phyloP scores from a whole-genome alignment of 2,113 vertebrate species.

The Malaclemys terrapin region DNA sequence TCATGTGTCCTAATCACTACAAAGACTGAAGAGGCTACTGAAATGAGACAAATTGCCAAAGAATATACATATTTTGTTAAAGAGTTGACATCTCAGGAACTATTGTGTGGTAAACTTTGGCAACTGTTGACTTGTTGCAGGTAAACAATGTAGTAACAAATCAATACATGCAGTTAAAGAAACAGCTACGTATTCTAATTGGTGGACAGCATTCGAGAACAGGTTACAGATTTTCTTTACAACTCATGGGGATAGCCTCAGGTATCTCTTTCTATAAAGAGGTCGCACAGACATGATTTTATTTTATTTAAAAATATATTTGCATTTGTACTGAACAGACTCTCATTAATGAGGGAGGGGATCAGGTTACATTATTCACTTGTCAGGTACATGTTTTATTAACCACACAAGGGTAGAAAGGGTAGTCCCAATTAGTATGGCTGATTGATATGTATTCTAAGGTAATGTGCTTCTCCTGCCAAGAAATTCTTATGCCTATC shows the following conservation, averaged over 20 bases:
- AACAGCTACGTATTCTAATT: not conserved
- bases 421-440: not conserved
- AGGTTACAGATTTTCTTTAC: not conserved
- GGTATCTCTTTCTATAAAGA: constrained; percentile 8
- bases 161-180: not conserved
- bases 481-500: not conserved
- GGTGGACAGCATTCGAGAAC: not conserved
- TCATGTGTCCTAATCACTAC: not conserved
- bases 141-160: constrained; percentile 6
- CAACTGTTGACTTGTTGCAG: constrained; percentile 49
- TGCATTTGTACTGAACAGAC: not conserved
- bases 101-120: constrained; percentile 40
- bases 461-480: not conserved
- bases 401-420: not conserved
- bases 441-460: not conserved
- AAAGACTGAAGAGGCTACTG: constrained; percentile 21
- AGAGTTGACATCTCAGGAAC: constrained; percentile 34
- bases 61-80: constrained; percentile 37
- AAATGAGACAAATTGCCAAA: not conserved
- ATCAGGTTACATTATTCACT: not conserved
- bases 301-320: constrained; percentile 5
- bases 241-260: constrained; percentile 15
- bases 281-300: not conserved
- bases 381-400: constrained; percentile 21
- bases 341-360: not conserved